Evolutionary conservation across 2,888 invertebrate genomes (phyloP), one percentile per base, ranked within the genome.

Genomic region (Proisotoma minuta): DNA sequence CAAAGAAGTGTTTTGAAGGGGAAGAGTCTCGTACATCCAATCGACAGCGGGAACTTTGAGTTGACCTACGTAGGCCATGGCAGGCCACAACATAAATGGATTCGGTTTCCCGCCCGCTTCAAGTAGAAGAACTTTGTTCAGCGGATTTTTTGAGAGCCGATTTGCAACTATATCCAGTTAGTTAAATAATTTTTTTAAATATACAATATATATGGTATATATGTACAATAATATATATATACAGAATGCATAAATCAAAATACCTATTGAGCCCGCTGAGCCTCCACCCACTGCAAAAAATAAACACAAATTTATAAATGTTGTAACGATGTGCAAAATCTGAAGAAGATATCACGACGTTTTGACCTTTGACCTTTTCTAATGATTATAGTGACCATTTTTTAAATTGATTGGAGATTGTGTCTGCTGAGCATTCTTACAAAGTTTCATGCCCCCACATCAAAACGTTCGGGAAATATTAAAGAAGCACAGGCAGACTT

Each of bases 91-190:
- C 3, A 62, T 50, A 2, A 69, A 34, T 1, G 63, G 66, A 1
- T 58, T 60, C 1, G 68, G 69, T 20, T 66, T 60, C 1, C 70
- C 70, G 23, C 67, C 70, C 4, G 63, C 66, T 52, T 70, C 68
- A 23, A 70, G 34, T 0, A 70, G 50, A 0, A 70, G 50, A 28
- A 26, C 50, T 27, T 28, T 10, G 18, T 23, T 24, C 15, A 8
- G 8, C 8, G 34, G 34, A 15, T 34, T 10, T 34, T 34, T 34
- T 10, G 8, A 10, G 8, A 34, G 15, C 34, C 34, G 8, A 34
- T 34, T 34, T 8, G 34, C 34, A 34, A 34, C 34, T 8, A 34
- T 34, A 15, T n/a, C n/a, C n/a, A n/a, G n/a, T n/a, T n/a, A n/a
- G n/a, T n/a, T n/a, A n/a, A n/a, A n/a, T n/a, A n/a, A n/a, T n/a